Base-by-base conservation (phyloP, 2,888 invertebrate genomes). In the Heliothis peltigera region DNA sequence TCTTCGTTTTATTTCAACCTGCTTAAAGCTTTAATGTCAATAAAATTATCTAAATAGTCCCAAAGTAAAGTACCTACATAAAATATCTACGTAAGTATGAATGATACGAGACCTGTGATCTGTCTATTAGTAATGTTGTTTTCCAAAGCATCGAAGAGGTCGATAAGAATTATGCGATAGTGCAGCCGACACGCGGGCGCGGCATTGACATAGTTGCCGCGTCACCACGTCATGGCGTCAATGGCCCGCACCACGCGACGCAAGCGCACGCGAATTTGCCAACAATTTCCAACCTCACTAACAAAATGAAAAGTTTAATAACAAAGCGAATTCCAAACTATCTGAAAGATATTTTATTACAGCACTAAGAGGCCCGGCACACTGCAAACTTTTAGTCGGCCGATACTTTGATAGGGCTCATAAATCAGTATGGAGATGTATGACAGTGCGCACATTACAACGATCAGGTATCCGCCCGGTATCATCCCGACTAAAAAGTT, bases 201-300 rank as follows among this genome's bases (percentile, higher is more conserved):
- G 94, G 89, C 94, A 94, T 94, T 94, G 94, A 94, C 94, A 94
- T 87, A 94, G 90, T 92, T 94, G 90, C 80, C 78, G 83, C 84
- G 73, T 87, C 87, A 81, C 82, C 84, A 82, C 87, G 87, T 85
- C 86, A 80, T 82, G 83, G 75, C 87, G 71, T 89, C 92, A 89
- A 86, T 83, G 85, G 84, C 85, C 84, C 82, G 83, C 77, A 80
- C 82, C 68, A 65, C 70, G 65, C 63, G 51, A 65, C 77, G 72
- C 77, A 18, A 60, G 75, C 84, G 82, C 84, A 80, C 69, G 82
- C 78, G 61, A 72, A 64, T 15, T 19, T 64, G 82, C 79, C 80
- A 71, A 72, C 12, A 49, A 51, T 67, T 63, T 63, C 44, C 55
- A 64, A 67, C 77, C 56, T 71, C 59, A 56, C 49, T 48, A 22